Base-by-base conservation (phyloP, 2,113 vertebrate species). In the Colius striatus region DNA sequence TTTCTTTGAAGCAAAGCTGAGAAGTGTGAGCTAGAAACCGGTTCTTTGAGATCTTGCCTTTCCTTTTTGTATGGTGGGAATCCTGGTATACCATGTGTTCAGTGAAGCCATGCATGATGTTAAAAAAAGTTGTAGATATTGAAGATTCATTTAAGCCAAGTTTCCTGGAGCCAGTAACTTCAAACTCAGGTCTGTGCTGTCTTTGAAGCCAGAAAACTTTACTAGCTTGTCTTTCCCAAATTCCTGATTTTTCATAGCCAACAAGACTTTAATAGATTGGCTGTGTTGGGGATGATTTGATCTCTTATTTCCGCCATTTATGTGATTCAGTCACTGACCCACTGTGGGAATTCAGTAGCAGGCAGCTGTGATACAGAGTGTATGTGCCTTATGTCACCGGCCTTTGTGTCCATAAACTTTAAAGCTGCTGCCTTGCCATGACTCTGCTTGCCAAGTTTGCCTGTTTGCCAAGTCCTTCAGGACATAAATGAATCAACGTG, bases 371-470 rank as follows among this genome's bases (percentile, higher is more conserved):
- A 50, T 77, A 54, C 74, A 76, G 83, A 60, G 43, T 81, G 22
- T 61, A 51, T 91, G 66, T 80, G 75, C 68, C 65, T 90, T 80
- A 47, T 96, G 92, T 95, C 95, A 94, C 58, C 87, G 92, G 70
- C 92, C 92, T 92, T 85, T 13, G 0, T 91, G 70, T 96, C 80
- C 55, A 51, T 94, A 91, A 97, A 94, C 79, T 81, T 84, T 89
- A 88, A 93, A 82, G 55, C 75, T 90, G 58, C 47, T 94, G 55
- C 82, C 73, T 80, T 22, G 27, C 41, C 55, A 43, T 68, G 89
- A 16, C 77, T 82, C 34, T 61, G 55, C 72, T 93, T 93, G 84
- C 84, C 65, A 93, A 91, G 74, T 55, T 29, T 80, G 51, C 54
- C 55, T 73, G 48, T 74, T 63, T 96, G 79, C 87, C 79, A 95